Base-by-base conservation (phyloP, 1,140 invertebrate species). In the Hyphantria cunea region DNA sequence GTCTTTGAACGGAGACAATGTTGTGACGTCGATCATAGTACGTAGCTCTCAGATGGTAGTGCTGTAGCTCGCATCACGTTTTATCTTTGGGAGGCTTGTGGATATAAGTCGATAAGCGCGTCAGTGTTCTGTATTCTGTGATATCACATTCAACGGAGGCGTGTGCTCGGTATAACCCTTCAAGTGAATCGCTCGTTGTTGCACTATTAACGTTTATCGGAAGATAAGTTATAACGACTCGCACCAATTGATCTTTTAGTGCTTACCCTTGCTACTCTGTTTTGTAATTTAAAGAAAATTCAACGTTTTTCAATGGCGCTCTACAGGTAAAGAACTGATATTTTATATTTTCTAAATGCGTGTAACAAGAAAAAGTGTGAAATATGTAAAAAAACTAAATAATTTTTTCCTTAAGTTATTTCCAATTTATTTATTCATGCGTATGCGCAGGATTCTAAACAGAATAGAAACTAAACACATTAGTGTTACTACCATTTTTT, bases 31-130 rank as follows among this genome's bases (percentile, higher is more conserved):
- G 84, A 83, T 89, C 86, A 90, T 90, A 86, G 88, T 90, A 90
- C 88, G 88, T 90, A 90, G 88, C 88, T 90, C 85, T 90, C 77
- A 81, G 84, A 90, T 77, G 76, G 79, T 78, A 82, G 86, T 90
- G 66, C 69, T 87, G 87, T 88, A 90, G 83, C 86, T 90, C 86
- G 86, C 77, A 80, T 87, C 80, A 83, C 66, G 61, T 52, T 58
- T 82, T 86, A 84, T 86, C 80, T 72, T 52, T 58, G 67, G 61
- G 79, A 71, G 71, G 74, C 78, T 78, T 78, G 82, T 83, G 78
- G 73, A 89, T 90, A 90, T 86, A 90, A 89, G 76, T 81, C 86
- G 84, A 90, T 90, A 88, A 85, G 65, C 65, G 66, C 61, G 70
- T 64, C 52, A 74, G 75, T 82, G 74, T 75, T 80, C 76, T 84